Evolutionary conservation across 2,113 vertebrate genomes (phyloP), one percentile per base, ranked within the genome.

Genomic region (Syngnathus scovelli): DNA sequence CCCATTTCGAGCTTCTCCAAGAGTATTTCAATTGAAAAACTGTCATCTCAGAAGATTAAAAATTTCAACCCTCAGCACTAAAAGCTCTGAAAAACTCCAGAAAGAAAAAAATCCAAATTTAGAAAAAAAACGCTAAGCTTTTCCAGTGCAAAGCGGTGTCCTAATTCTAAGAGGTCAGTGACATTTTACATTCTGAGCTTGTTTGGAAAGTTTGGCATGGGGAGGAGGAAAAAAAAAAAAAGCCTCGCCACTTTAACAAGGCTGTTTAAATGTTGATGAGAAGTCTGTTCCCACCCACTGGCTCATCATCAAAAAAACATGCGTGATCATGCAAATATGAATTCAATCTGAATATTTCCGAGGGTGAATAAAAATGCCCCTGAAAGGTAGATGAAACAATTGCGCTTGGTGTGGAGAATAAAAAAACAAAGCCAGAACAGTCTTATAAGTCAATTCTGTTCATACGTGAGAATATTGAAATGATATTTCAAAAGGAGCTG

Each of bases 401-500:
- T 48, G 2, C 7, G 0, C n/a, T 46, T 4, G 43, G 41, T 19
- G 6, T 18, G 27, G 16, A 65, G 63, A 51, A 51, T 51, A 51
- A 19, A 19, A 65, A 49, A 18, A 21, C 15, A 21, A 43, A 43
- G 27, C 27, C 27, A 33, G 43, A 61, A 13, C 11, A n/a, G 38
- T 23, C 13, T 19, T 33, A 16, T 43, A 16, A 15, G 1, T 4
- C 48, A 48, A 51, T 23, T 16, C 41, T 27, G 6, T 38, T 39
- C 37, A 36, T 37, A n/a, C 7, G 16, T 36, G 27, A 65, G 27
- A 48, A 36, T 41, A 43, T 61, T 41, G 9, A 51, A 37, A 49
- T n/a, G 58, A 72, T 60, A 67, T 78, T 70, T 80, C 72, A 80
- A 73, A 73, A 85, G 75, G 72, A 64, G 73, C 72, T 66, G 13